phyloP scores from a whole-genome alignment of 2,797 vertebrate genomes.

The Masticophis lateralis region DNA sequence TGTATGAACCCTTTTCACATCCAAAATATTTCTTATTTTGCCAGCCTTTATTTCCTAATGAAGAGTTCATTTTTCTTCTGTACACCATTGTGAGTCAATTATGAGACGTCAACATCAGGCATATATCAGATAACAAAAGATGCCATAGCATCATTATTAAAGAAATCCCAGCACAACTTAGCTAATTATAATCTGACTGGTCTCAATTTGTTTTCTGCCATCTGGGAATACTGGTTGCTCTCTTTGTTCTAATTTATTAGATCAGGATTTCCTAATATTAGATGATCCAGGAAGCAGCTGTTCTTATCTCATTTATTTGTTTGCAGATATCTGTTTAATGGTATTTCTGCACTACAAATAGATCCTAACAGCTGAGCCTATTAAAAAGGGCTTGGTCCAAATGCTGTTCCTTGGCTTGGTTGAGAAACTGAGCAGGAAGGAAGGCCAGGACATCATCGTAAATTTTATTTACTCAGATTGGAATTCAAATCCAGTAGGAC shows the following conservation, averaged over 20 bases:
- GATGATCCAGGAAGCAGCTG: conserved; percentile 35
- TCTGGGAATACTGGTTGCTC: conserved; percentile 51
- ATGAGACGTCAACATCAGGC: conserved; percentile 42
- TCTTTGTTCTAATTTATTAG: conserved; percentile 47
- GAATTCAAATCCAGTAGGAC: neutral
- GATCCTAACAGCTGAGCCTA: neutral
- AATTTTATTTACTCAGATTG: neutral
- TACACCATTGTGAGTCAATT: conserved; percentile 23
- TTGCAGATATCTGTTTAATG: conserved; percentile 29
- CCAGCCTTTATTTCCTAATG: conserved; percentile 17
- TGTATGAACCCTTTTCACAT: neutral
- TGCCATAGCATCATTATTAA: conserved; percentile 35
- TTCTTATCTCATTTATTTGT: conserved; percentile 5
- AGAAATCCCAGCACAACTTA: conserved; percentile 58
- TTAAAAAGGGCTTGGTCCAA: neutral
- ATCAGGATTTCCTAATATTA: conserved; percentile 40
- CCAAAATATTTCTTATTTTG: conserved; percentile 35
- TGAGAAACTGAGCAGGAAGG: neutral
- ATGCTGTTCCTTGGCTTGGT: neutral
- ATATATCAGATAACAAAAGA: conserved; percentile 47
- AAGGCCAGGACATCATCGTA: neutral
- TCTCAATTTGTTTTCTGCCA: conserved; percentile 55
- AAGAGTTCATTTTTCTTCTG: conserved; percentile 16
- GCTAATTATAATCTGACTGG: conserved; percentile 53
- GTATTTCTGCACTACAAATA: neutral